Evolutionary conservation across 2,113 vertebrate genomes (phyloP).

Genomic region (Dolichotis patagonum): DNA sequence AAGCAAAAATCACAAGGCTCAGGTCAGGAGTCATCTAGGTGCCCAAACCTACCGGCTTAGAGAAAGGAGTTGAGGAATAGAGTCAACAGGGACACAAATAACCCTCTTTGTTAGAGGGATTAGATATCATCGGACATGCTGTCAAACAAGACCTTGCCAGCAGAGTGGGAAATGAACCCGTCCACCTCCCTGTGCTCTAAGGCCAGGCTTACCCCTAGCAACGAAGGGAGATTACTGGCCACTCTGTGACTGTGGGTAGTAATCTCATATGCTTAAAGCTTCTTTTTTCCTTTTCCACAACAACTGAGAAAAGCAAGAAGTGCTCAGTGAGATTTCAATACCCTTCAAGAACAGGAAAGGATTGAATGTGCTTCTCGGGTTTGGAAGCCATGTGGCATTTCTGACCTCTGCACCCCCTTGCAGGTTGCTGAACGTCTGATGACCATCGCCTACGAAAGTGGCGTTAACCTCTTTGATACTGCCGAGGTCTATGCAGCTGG

Average conservation of each 20-base stretch:
- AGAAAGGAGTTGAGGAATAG: conserved; percentile 1
- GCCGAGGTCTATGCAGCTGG: conserved; percentile 98
- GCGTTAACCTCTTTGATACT: conserved; percentile 98
- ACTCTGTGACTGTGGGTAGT: background rate
- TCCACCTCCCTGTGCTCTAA: background rate
- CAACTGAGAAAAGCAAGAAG: background rate
- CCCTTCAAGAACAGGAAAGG: background rate
- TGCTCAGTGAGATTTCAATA: background rate
- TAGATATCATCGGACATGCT: background rate
- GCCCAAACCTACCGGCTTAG: background rate
- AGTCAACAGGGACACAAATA: background rate
- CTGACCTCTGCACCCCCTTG: background rate
- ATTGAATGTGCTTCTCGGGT: background rate
- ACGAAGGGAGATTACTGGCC: background rate
- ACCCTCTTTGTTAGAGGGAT: conserved; percentile 3
- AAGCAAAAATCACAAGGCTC: background rate
- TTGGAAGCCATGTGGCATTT: background rate
- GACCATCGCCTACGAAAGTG: conserved; percentile 97
- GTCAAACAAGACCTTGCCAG: background rate
- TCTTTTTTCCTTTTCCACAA: background rate
- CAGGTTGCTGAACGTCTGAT: conserved; percentile 98
- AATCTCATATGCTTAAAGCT: rapidly evolving
- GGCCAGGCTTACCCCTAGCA: rapidly evolving
- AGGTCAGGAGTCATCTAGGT: conserved; percentile 35
- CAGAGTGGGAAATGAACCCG: background rate